phyloP scores from a whole-genome alignment of 2,113 vertebrate genomes.

The Scopus umbretta region DNA sequence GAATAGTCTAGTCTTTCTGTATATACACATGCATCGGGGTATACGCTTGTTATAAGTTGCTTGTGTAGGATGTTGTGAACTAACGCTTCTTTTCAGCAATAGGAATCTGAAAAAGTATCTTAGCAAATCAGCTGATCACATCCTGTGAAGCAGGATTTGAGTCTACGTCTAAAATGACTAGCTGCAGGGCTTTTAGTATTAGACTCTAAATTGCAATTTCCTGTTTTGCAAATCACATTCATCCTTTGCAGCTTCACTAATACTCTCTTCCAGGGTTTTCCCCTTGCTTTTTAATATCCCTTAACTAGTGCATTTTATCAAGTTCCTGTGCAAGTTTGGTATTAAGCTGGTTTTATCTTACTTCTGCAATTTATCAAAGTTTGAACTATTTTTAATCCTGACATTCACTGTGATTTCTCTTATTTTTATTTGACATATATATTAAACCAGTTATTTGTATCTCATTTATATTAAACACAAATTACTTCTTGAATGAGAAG shows the following conservation, averaged over 20 bases:
- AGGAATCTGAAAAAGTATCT: background rate
- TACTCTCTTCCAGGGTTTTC: background rate
- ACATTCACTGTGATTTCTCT: background rate
- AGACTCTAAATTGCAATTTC: conserved; percentile 31
- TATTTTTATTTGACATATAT: background rate
- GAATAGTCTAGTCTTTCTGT: background rate
- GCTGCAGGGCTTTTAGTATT: conserved; percentile 30
- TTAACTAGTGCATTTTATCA: background rate
- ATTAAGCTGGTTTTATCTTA: background rate
- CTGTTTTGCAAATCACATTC: conserved; percentile 9
- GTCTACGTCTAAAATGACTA: background rate
- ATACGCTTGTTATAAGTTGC: background rate
- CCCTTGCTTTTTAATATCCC: background rate
- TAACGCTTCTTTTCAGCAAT: background rate
- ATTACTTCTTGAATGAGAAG: background rate
- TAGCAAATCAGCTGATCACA: background rate
- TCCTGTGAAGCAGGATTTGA: conserved; percentile 10
- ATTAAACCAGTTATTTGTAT: background rate
- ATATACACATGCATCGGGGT: rapidly evolving
- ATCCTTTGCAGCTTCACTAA: background rate
- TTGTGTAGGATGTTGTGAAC: background rate
- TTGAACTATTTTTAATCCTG: background rate
- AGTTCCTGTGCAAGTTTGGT: background rate
- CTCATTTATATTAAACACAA: background rate
- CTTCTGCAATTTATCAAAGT: background rate